Evolutionary conservation across 53 echinoderm and acorn worm genomes (phyloP), one percentile per base, ranked within the genome.

Genomic region (Astropecten irregularis): DNA sequence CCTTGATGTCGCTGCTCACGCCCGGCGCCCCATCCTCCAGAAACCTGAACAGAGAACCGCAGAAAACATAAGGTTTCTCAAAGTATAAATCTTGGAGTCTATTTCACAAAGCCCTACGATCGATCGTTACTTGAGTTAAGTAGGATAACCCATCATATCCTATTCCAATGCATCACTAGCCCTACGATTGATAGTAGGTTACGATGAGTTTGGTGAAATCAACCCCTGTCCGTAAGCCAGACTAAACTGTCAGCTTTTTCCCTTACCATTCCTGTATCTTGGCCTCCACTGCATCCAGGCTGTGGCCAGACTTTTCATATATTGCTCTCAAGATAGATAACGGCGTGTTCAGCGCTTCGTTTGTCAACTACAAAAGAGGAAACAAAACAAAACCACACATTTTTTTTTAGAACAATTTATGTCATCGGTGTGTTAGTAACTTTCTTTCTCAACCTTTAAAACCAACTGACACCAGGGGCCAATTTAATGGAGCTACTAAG

Each of bases 261-360:
- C 40, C 91, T 47, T 85, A 97, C 97, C 97, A 88, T 60, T 87
- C 94, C 29, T 94, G 91, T 49, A 93, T 92, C 68, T 83, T 87
- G 32, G 87, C 83, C 40, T 94, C 87, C 6, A 97, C 82, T 28
- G 84, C 89, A 28, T 89, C 85, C 7, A 93, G 90, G 68, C 89
- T 89, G 55, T 87, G 66, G 18, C 93, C 93, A 86, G 87, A 89
- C 40, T 89, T 84, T 58, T 97, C 97, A 76, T 85, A 97, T 63
- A 97, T 87, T 9, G 97, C 97, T 40, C 97, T 87, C 44, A 97
- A 59, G 23, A 92, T 61, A 14, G 93, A 87, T 14, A 97, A 48
- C 0, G 97, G 92, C 2, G 97, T 92, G 36, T 88, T 47, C 5
- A 97, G 77, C 9, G 97, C 97, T 67, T 97, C 97, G 37, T 97